These are phyloP conservation scores for Ericerus pela DNA, from an alignment of 1,140 invertebrate species.

Conservation along the genomic window DNA sequence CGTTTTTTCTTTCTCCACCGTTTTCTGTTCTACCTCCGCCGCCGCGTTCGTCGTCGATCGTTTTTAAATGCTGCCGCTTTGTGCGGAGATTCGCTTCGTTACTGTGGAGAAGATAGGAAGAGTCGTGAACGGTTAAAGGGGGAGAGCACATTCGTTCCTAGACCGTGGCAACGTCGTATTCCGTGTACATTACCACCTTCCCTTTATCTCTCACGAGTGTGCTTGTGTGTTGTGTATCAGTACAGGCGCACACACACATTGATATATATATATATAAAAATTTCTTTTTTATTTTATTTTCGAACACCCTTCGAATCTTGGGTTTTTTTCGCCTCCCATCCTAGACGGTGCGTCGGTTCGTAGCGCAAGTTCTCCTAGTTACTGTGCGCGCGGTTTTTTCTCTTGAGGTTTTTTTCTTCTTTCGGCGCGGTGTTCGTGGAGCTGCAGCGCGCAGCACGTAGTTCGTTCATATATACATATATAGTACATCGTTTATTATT, in stretches of 20 bases:
- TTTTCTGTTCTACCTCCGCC: constrained; percentile 1
- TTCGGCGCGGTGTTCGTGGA: neutral
- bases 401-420: neutral
- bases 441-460: neutral
- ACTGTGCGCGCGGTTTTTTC: neutral
- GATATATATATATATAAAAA: too few species aligned
- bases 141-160: neutral
- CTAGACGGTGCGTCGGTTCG: constrained; percentile 6
- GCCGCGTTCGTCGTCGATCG: constrained; percentile 1
- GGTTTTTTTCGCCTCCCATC: neutral
- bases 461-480: neutral
- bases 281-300: too few species aligned
- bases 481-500: neutral
- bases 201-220: too few species aligned
- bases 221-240: too few species aligned
- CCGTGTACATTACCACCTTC: neutral
- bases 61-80: constrained; percentile 7
- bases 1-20: too few species aligned
- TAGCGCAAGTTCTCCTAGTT: neutral
- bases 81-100: constrained; percentile 7
- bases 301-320: constrained; percentile 1
- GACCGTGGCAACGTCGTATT: neutral
- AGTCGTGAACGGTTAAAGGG: neutral
- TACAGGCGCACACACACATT: too few species aligned
- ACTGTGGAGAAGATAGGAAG: neutral